Conservation (phyloP, 2,797 vertebrate species). For the Pseudotriccus pelzelni region DNA sequence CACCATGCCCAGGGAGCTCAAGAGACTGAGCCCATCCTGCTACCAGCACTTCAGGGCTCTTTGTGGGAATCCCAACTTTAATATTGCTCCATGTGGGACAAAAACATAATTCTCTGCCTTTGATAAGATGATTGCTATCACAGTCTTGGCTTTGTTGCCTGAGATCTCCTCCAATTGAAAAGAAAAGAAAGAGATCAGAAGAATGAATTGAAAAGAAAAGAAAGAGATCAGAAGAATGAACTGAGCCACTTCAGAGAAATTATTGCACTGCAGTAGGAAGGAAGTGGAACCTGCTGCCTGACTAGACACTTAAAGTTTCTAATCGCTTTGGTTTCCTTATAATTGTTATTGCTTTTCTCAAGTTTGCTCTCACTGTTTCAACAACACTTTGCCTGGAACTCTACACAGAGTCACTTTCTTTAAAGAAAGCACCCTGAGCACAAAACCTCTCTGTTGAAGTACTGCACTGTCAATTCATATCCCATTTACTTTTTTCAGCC, state of each 20-base stretch:
- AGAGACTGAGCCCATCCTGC: neutral
- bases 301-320: neutral
- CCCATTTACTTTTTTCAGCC: neutral
- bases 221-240: neutral
- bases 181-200: neutral
- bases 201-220: neutral
- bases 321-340: neutral
- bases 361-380: neutral
- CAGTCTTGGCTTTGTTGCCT: neutral
- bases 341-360: neutral
- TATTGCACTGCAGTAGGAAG: neutral
- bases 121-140: too few species aligned
- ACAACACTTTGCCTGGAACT: neutral
- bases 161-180: neutral
- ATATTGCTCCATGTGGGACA: neutral
- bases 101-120: neutral
- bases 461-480: neutral
- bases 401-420: neutral
- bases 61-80: neutral
- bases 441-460: fast-evolving
- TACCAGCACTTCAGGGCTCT: neutral
- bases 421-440: neutral
- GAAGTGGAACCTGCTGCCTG: neutral
- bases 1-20: neutral
- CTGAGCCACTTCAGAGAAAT: neutral